phyloP scores from a whole-genome alignment of 1,140 invertebrate species.

The Triops cancriformis region DNA sequence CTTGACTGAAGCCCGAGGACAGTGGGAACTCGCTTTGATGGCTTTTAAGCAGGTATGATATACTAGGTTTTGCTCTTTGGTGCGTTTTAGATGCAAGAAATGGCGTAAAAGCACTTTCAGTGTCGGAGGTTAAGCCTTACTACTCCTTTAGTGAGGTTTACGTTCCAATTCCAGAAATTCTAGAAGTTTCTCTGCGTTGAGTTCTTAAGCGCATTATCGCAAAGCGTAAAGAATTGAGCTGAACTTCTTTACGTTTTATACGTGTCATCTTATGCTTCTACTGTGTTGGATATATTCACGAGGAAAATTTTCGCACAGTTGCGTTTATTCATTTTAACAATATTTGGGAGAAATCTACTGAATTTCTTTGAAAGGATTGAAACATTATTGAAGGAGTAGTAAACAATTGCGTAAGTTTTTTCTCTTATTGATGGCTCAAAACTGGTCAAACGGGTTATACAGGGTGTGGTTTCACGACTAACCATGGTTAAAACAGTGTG shows the following conservation, averaged over 20 bases:
- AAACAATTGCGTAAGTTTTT: too few species aligned
- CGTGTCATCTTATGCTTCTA: neutral
- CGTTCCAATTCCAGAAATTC: neutral
- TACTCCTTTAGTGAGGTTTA: neutral
- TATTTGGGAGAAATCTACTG: too few species aligned
- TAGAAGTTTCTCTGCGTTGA: neutral
- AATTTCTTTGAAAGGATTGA: too few species aligned
- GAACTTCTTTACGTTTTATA: neutral
- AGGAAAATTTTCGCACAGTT: too few species aligned
- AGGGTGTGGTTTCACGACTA: too few species aligned
- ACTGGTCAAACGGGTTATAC: too few species aligned
- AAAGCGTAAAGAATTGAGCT: neutral
- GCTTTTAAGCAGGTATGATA: slow-evolving; percentile 19
- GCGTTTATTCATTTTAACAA: too few species aligned
- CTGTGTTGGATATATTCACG: too few species aligned
- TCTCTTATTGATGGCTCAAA: too few species aligned
- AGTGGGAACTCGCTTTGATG: slow-evolving; percentile 21
- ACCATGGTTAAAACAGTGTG: too few species aligned
- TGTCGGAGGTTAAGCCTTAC: neutral
- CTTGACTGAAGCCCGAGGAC: slow-evolving; percentile 21
- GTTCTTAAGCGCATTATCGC: neutral
- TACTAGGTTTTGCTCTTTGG: neutral
- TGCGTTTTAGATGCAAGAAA: neutral
- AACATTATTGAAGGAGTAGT: too few species aligned
- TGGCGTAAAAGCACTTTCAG: neutral